These are phyloP conservation scores for Pherbina coryleti DNA, from an alignment of 2,888 invertebrate genomes.

Conservation along the genomic window DNA sequence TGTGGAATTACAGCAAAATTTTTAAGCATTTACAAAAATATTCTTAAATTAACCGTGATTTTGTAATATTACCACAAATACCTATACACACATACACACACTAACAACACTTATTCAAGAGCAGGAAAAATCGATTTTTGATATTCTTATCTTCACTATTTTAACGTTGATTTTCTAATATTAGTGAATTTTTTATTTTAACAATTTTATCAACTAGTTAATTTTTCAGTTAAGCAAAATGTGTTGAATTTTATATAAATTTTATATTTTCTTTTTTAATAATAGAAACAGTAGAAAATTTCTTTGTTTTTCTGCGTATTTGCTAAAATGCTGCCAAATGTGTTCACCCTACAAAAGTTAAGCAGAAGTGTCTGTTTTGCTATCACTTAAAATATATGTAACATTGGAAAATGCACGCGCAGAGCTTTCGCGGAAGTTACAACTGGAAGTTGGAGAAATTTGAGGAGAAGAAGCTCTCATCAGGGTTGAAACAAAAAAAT, in stretches of 20 bases:
- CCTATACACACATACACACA: neutral
- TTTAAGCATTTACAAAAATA: neutral
- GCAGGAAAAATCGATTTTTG: conserved; percentile 20
- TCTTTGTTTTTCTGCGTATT: neutral
- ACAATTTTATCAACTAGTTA: neutral
- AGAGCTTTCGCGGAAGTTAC: neutral
- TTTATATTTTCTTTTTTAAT: neutral
- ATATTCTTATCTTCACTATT: neutral
- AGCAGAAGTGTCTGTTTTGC: conserved; percentile 18
- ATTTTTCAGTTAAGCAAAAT: neutral
- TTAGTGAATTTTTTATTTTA: neutral
- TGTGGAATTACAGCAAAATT: neutral
- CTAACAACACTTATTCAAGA: neutral
- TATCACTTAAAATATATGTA: conserved; percentile 33
- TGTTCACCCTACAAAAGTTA: conserved; percentile 1
- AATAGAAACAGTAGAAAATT: neutral
- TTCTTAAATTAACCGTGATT: neutral
- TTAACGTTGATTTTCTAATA: neutral
- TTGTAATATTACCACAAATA: neutral
- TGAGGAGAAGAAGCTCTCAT: neutral
- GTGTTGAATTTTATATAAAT: neutral
- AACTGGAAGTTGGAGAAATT: neutral
- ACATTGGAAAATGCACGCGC: conserved; percentile 32
- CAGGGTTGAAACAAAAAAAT: neutral
- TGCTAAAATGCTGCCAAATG: neutral